phyloP scores from a whole-genome alignment of 1,140 invertebrate species.

The Zophobas morio region DNA sequence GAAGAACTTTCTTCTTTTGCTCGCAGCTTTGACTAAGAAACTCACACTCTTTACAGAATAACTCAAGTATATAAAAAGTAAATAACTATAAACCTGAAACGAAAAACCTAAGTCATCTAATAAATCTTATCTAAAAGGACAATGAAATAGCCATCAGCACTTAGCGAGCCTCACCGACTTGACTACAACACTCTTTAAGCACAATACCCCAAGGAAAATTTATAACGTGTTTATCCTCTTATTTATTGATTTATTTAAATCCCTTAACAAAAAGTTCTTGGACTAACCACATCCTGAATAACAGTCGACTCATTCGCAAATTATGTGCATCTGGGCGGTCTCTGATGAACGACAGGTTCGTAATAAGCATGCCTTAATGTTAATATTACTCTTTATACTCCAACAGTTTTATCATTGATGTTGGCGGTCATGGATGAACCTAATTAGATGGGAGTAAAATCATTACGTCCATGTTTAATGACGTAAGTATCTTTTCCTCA shows the following conservation, averaged over 20 bases:
- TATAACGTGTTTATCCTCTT: neutral
- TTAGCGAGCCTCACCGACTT: neutral
- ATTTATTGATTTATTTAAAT: conserved; percentile 10
- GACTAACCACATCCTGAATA: neutral
- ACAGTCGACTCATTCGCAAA: conserved; percentile 6
- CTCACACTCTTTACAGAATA: too few species aligned
- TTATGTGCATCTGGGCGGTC: conserved; percentile 32
- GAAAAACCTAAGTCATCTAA: too few species aligned
- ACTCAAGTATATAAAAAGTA: too few species aligned
- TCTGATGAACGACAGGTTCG: conserved; percentile 22
- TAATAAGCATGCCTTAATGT: conserved; percentile 27
- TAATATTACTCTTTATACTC: conserved; percentile 30
- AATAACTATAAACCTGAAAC: too few species aligned
- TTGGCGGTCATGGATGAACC: neutral
- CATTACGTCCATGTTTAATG: conserved; percentile 1
- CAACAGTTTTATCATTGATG: conserved; percentile 28
- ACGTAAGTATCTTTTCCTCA: neutral
- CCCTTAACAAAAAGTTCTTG: neutral
- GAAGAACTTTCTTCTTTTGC: too few species aligned
- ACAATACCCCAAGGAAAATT: neutral
- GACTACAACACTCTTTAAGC: neutral
- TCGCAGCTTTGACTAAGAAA: too few species aligned
- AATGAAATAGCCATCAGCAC: neutral
- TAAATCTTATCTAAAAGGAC: too few species aligned
- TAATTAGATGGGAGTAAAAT: conserved; percentile 31